These are phyloP conservation scores for Aethes cnicana DNA, from an alignment of 2,888 invertebrate species.

Conservation along the genomic window DNA sequence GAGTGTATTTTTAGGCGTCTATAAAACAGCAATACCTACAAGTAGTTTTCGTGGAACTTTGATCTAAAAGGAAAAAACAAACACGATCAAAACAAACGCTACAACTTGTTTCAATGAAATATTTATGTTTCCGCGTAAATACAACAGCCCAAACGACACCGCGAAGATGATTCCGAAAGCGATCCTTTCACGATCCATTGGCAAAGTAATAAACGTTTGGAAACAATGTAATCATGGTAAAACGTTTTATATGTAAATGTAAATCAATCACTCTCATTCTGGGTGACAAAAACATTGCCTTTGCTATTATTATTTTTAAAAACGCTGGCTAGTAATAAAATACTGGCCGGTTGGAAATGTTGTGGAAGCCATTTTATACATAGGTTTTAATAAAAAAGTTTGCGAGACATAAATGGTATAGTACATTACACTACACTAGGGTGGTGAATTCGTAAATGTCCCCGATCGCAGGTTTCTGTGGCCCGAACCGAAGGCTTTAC, in stretches of 20 bases:
- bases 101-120: background rate
- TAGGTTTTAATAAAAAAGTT: too few relatives aligned
- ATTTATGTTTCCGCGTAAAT: background rate
- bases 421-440: too few relatives aligned
- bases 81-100: background rate
- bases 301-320: slow-evolving; percentile 39
- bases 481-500: too few relatives aligned
- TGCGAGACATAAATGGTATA: too few relatives aligned
- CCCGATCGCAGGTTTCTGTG: too few relatives aligned
- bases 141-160: slow-evolving; percentile 8
- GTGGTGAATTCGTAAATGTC: too few relatives aligned
- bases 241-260: slow-evolving; percentile 69
- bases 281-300: slow-evolving; percentile 37
- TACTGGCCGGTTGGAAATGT: too few relatives aligned
- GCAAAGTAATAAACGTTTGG: slow-evolving; percentile 52
- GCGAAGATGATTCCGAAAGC: slow-evolving; percentile 39
- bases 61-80: background rate
- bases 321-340: too few relatives aligned
- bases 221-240: slow-evolving; percentile 60
- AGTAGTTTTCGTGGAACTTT: background rate
- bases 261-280: slow-evolving; percentile 56
- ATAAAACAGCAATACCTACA: too few relatives aligned
- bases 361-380: too few relatives aligned
- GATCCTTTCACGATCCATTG: slow-evolving; percentile 55
- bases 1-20: too few relatives aligned